A percentile compares a stretch with the other conserved stretches of the same genome.
Conservation (phyloP, 2,888 invertebrate species). For the Noctua comes region DNA sequence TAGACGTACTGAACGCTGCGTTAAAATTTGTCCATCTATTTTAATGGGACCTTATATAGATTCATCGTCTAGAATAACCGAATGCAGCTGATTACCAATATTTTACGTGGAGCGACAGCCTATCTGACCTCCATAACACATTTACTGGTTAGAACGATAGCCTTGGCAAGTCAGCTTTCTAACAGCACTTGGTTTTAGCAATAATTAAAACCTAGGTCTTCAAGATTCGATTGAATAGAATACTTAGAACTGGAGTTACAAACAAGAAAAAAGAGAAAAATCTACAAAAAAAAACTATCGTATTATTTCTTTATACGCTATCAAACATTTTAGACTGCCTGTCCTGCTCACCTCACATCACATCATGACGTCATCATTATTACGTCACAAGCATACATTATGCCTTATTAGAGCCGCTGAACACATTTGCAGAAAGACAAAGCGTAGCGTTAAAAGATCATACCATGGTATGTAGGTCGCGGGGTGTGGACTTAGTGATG, state of each 20-base stretch:
- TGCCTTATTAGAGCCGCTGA: slow-evolving; percentile 73
- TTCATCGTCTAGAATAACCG: not conserved
- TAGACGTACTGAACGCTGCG: too few relatives aligned
- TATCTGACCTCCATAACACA: not conserved
- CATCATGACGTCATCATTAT: slow-evolving; percentile 51
- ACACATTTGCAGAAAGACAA: slow-evolving; percentile 76
- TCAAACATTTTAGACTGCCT: slow-evolving; percentile 4
- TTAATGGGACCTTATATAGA: too few relatives aligned
- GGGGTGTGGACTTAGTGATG: slow-evolving; percentile 32
- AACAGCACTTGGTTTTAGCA: not conserved
- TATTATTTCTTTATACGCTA: not conserved
- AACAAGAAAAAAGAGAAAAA: too few relatives aligned
- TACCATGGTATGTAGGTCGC: slow-evolving; percentile 76
- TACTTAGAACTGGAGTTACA: not conserved
- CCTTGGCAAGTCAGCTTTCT: not conserved
- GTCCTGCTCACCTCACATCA: slow-evolving; percentile 19
- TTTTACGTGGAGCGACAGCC: not conserved
- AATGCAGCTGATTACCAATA: not conserved
- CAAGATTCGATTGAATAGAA: not conserved
- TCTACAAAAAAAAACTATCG: not conserved
- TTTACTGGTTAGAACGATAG: not conserved
- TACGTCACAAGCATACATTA: slow-evolving; percentile 70
- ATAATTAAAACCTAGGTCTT: not conserved
- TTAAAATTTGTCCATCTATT: too few relatives aligned
- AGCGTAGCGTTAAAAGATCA: slow-evolving; percentile 82